Conservation (phyloP, 1,140 invertebrate genomes). For the Cotesia typhae region DNA sequence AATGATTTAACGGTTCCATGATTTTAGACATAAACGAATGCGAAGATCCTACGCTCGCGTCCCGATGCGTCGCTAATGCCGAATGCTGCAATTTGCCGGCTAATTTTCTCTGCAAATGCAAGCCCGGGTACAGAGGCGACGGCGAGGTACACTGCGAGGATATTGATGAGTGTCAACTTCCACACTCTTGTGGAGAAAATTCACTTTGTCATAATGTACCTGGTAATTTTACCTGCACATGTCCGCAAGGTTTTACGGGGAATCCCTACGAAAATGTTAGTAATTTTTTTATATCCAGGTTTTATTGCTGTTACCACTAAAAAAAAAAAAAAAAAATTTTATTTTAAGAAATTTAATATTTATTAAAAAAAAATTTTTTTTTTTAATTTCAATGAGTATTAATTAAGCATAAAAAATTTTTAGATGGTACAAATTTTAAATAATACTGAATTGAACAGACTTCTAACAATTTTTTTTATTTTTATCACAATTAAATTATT, state of each 20-base stretch:
- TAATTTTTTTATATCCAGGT: constrained; percentile 26
- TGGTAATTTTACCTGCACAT: constrained; percentile 89
- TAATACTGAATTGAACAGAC: too few species aligned
- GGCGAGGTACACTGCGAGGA: constrained; percentile 87
- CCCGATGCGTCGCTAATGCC: constrained; percentile 87
- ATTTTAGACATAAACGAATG: constrained; percentile 91
- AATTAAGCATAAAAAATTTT: too few species aligned
- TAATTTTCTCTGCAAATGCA: constrained; percentile 93
- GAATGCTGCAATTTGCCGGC: constrained; percentile 95
- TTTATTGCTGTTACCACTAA: too few species aligned
- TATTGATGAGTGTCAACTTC: constrained; percentile 84
- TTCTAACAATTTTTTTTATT: too few species aligned
- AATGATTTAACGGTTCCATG: constrained; percentile 30
- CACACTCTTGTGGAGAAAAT: constrained; percentile 80
- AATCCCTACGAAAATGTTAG: constrained; percentile 84
- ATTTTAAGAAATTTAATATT: too few species aligned
- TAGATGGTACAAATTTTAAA: too few species aligned
- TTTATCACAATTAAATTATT: too few species aligned
- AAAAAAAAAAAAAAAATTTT: too few species aligned
- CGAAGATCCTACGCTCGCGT: constrained; percentile 81
- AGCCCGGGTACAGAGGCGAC: constrained; percentile 87
- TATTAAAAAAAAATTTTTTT: too few species aligned
- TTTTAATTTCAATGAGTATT: too few species aligned
- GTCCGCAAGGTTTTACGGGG: constrained; percentile 83
- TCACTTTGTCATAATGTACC: constrained; percentile 83